Base-by-base conservation (phyloP, 1,140 invertebrate species). In the Caenorhabditis remanei region DNA sequence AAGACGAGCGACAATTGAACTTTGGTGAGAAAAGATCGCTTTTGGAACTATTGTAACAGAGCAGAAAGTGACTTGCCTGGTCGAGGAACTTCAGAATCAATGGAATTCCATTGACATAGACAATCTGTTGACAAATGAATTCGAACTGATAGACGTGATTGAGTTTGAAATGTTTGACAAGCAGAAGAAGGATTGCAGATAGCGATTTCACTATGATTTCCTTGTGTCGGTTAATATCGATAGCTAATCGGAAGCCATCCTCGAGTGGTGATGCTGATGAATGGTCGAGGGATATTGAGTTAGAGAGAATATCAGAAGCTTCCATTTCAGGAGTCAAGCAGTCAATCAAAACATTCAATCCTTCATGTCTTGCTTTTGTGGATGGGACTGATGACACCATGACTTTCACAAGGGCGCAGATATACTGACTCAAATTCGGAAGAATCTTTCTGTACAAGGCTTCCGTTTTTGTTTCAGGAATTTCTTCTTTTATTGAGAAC, bases 81-180 rank as follows among this genome's bases (percentile, higher is more conserved):
- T 99, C 99, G 92, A 99, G 97, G 94, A 99, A 99, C 93, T 99
- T 99, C 16, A 99, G 94, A 40, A 99, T 96, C 32, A 99, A 94
- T 8, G 98, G 98, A 93, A 99, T 98, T 93, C 98, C 99, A 93
- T 99, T 99, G 85, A 98, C 98, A 53, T 79, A 84, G 4, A 84
- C 83, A 13, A 88, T 71, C 14, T 99, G 98, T 93, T 99, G 98
- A 4, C 97, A 97, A 95, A 99, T 97, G 92, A 98, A 99, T 94
- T 99, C 98, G 94, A 99, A 99, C 93, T 94, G 94, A 93, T 99
- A 99, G 16, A 99, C 95, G 93, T 99, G 98, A 94, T 99, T 99
- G n/a, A 99, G 94, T 94, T 99, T 99, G 90, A 99, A 97, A 94
- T 99, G 98, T 93, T 99, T 99, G 65, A 99, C 93, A 55, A 99